Percentiles rank a stretch among this genome's conserved stretches.
phyloP scores from a whole-genome alignment of 2,888 invertebrate species.

The Caenorhabditis zanzibari region DNA sequence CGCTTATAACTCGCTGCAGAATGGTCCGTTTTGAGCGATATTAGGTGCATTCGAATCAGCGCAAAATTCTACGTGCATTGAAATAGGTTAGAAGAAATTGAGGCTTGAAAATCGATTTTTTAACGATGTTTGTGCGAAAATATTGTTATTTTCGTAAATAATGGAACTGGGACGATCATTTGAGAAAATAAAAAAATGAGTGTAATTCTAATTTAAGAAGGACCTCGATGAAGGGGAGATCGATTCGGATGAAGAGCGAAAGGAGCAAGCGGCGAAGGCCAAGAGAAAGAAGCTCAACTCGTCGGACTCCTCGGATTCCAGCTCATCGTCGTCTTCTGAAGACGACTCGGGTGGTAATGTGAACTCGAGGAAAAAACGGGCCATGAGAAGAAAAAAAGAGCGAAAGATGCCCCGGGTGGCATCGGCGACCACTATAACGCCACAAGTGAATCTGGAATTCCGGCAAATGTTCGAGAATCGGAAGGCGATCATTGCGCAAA shows the following conservation, averaged over 20 bases:
- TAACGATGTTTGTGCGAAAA: too few species aligned
- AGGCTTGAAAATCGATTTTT: too few species aligned
- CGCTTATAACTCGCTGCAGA: too few species aligned
- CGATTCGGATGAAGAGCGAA: constrained; percentile 70
- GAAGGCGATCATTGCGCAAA: constrained; percentile 63
- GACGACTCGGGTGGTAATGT: constrained; percentile 45
- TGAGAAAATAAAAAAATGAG: too few species aligned
- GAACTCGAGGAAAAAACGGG: constrained; percentile 61
- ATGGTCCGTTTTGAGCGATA: too few species aligned
- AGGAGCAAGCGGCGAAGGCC: constrained; percentile 29
- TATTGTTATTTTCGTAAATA: too few species aligned
- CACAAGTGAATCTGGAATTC: constrained; percentile 46
- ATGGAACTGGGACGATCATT: too few species aligned
- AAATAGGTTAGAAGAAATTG: too few species aligned
- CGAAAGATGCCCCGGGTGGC: constrained; percentile 38
- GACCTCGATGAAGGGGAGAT: constrained; percentile 74
- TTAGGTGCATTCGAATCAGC: too few species aligned
- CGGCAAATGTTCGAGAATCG: constrained; percentile 71
- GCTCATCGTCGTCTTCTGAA: constrained; percentile 53
- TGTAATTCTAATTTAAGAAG: too few species aligned
- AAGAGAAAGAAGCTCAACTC: constrained; percentile 20
- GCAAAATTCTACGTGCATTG: too few species aligned
- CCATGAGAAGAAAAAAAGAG: constrained; percentile 63
- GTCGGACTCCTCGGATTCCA: constrained; percentile 51
- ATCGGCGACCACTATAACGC: not conserved